Percentiles rank a stretch among this genome's conserved stretches.
Conservation (phyloP, 1,140 invertebrate species). For the Drosophila kurseongensis region DNA sequence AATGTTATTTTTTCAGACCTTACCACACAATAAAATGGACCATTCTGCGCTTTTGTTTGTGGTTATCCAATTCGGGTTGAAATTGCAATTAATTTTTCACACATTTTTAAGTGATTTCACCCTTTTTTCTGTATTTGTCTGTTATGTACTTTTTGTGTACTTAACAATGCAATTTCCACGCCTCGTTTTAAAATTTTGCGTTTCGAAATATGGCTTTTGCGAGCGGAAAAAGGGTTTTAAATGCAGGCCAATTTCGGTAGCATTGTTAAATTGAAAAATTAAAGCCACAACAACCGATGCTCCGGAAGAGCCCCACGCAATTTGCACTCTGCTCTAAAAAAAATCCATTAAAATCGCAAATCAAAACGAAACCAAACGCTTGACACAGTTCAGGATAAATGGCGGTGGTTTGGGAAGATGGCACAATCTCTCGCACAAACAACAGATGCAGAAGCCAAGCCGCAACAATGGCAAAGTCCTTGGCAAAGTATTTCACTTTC, state of each 20-base stretch:
- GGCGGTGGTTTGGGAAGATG: conserved; percentile 8
- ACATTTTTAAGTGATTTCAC: conserved; percentile 66
- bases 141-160: conserved; percentile 9
- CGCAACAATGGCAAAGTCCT: conserved; percentile 77
- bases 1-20: conserved; percentile 22
- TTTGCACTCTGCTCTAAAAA: conserved; percentile 15
- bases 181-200: conserved; percentile 41
- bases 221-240: conserved; percentile 25
- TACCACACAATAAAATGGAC: conserved; percentile 42
- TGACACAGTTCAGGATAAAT: conserved; percentile 60
- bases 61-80: conserved; percentile 64
- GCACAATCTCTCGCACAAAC: conserved; percentile 58
- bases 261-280: conserved; percentile 53
- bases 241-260: conserved; percentile 29
- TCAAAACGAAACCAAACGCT: conserved; percentile 59
- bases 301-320: conserved; percentile 25
- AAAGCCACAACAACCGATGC: conserved; percentile 8
- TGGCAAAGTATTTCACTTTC: conserved; percentile 79
- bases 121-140: conserved; percentile 12
- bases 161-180: conserved; percentile 52
- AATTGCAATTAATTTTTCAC: conserved; percentile 78
- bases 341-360: conserved; percentile 49
- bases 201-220: conserved; percentile 9
- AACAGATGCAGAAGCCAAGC: conserved; percentile 50
- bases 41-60: conserved; percentile 59